phyloP scores from a whole-genome alignment of 2,113 vertebrate genomes.

The Tympanuchus pallidicinctus region DNA sequence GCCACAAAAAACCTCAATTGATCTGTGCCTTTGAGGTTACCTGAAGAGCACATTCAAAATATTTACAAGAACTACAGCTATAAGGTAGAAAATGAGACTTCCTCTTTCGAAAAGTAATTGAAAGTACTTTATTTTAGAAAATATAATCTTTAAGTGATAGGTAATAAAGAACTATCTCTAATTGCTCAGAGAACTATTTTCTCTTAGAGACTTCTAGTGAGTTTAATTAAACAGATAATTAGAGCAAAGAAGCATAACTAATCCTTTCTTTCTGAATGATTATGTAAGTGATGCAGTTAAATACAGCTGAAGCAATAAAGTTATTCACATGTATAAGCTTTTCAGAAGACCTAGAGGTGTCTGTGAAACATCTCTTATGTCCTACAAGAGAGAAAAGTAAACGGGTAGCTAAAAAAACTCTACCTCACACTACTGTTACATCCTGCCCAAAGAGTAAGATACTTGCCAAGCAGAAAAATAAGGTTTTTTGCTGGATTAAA shows the following conservation, averaged over 20 bases:
- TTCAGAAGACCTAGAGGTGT: neutral
- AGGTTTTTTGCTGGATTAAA: neutral
- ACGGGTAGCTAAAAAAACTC: neutral
- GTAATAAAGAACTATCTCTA: neutral
- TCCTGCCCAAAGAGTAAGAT: neutral
- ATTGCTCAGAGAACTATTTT: neutral
- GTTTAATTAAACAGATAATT: neutral
- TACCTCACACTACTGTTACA: neutral
- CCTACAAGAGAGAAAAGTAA: neutral
- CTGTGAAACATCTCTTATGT: accelerated
- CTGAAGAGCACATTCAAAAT: neutral
- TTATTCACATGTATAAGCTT: neutral
- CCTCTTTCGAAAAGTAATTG: neutral
- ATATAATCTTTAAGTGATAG: neutral
- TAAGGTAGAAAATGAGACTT: neutral
- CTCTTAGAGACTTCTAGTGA: neutral
- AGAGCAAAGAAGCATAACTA: neutral
- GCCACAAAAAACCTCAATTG: neutral
- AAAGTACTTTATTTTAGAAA: neutral
- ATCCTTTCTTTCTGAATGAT: neutral
- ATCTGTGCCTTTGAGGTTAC: neutral
- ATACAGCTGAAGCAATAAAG: neutral
- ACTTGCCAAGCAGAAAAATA: neutral
- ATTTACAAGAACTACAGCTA: neutral
- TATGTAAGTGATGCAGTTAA: neutral